Conservation (phyloP, 92 coral and sea anemone genomes). For the Epizoanthus fatuus region DNA sequence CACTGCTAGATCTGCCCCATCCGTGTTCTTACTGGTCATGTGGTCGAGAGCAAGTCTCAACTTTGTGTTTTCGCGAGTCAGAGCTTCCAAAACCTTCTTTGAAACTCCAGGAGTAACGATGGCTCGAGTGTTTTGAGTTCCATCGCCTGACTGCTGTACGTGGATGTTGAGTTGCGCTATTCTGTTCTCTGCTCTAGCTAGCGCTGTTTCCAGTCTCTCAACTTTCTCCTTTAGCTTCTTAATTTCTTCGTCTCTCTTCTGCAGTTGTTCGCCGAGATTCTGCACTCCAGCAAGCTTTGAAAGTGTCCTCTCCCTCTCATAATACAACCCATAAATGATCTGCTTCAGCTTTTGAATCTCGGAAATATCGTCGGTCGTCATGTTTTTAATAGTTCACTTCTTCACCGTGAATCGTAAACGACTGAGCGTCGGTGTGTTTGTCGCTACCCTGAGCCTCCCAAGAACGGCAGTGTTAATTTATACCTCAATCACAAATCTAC, state of each 20-base stretch:
- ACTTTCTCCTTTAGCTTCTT: constrained; percentile 46
- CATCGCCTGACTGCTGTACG: constrained; percentile 50
- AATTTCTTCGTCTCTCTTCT: constrained; percentile 69
- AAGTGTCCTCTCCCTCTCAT: constrained; percentile 61
- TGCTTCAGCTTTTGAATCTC: constrained; percentile 68
- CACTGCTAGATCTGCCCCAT: constrained; percentile 76
- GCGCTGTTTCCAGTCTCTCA: constrained; percentile 71
- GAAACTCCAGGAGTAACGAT: constrained; percentile 89
- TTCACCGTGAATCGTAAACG: no score
- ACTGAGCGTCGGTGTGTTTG: no score
- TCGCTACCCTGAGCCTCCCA: no score
- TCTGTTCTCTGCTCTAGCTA: constrained; percentile 93
- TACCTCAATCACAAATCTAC: no score
- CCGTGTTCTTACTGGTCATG: constrained; percentile 59
- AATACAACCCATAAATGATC: constrained; percentile 14
- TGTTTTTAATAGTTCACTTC: constrained; percentile 3
- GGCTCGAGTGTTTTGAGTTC: constrained; percentile 60
- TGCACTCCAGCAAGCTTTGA: constrained; percentile 83
- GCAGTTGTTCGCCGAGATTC: constrained; percentile 77
- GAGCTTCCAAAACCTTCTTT: constrained; percentile 83
- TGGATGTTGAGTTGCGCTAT: constrained; percentile 74
- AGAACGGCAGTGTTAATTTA: no score
- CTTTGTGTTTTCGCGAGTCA: constrained; percentile 88
- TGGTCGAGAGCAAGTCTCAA: constrained; percentile 83
- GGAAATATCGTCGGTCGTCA: constrained; percentile 5